Conservation (phyloP, 1,140 invertebrate species). For the Leptopilina clavipes region DNA sequence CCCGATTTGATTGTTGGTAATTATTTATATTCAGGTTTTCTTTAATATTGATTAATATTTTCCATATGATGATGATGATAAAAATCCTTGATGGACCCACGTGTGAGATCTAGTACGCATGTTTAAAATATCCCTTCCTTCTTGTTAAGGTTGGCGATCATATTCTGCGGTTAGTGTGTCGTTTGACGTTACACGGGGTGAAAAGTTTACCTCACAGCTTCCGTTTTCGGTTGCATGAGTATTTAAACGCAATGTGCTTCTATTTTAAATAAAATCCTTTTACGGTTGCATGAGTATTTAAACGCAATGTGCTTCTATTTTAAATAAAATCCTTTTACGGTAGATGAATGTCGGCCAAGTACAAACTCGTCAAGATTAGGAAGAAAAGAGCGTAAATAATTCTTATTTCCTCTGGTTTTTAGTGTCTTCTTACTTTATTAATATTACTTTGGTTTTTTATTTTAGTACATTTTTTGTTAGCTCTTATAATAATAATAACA, state of each 20-base stretch:
- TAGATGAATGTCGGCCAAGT: background rate
- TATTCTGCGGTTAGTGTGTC: background rate
- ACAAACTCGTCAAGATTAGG: background rate
- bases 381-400: background rate
- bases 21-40: too few species aligned
- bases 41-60: too few species aligned
- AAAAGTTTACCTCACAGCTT: background rate
- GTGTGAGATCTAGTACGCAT: background rate
- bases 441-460: too few species aligned
- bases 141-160: background rate
- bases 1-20: too few species aligned
- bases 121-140: slow-evolving; percentile 10
- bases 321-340: background rate
- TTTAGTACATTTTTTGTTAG: too few species aligned
- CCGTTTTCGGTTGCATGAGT: background rate
- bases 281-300: too few species aligned
- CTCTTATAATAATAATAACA: too few species aligned
- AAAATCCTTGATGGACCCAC: background rate
- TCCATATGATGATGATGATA: too few species aligned
- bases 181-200: background rate
- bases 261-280: background rate
- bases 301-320: background rate
- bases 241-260: background rate
- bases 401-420: background rate
- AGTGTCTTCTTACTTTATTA: too few species aligned